Evolutionary conservation across 2,797 vertebrate genomes (phyloP).

Genomic region (Notolabrus celidotus): DNA sequence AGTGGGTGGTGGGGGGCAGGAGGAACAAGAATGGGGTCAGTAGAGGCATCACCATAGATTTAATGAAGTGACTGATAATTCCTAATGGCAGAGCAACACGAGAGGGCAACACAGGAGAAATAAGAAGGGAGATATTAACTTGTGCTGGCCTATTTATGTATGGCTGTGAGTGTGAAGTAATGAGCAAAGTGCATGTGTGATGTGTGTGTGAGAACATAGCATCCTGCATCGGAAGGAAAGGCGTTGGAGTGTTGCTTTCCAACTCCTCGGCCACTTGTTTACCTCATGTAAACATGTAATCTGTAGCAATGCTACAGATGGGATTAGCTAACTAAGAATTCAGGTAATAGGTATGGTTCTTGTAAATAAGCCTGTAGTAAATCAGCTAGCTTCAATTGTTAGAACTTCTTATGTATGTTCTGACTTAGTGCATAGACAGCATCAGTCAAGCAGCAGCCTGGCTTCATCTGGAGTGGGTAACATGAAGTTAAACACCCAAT

Average conservation of each 20-base stretch:
- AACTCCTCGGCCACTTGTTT: conserved; percentile 38
- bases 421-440: no score
- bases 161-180: conserved; percentile 33
- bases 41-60: conserved; percentile 54
- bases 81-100: conserved; percentile 24
- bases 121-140: conserved; percentile 24
- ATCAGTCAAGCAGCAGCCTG: no score
- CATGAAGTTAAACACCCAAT: no score
- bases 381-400: no score
- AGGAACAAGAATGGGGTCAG: conserved; percentile 67
- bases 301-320: no score
- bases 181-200: conserved; percentile 57
- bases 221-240: conserved; percentile 21
- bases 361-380: no score
- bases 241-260: neutral
- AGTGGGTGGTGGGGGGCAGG: conserved; percentile 29
- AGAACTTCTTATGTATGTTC: no score
- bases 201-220: conserved; percentile 19
- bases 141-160: conserved; percentile 43
- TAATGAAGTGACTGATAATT: conserved; percentile 64
- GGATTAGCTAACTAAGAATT: no score
- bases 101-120: conserved; percentile 33
- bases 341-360: no score
- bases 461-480: no score
- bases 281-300: no score